Evolutionary conservation across 2,797 vertebrate genomes (phyloP), one percentile per base, ranked within the genome.

Genomic region (Siniperca scherzeri): DNA sequence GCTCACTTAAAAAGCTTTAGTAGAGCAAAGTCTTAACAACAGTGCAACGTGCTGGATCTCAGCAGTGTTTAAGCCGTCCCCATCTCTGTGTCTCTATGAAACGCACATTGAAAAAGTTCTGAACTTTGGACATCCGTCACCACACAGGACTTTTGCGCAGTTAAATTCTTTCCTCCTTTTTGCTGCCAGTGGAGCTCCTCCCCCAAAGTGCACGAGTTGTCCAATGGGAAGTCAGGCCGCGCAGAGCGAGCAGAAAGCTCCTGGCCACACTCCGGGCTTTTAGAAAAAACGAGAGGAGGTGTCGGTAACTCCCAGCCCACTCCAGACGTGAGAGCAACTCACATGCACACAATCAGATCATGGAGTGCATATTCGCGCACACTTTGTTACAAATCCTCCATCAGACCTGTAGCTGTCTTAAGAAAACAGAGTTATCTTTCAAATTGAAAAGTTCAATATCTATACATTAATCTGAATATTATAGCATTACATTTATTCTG

Each of bases 71-170:
- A 93, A 91, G 92, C 91, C 74, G 87, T 94, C 93, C 92, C 95
- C 95, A 94, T 95, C 93, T 91, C 94, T 74, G 70, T 89, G 90
- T 84, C 82, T 82, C 84, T 84, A 80, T 71, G 85, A 87, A 89
- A 89, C 95, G 93, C 95, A 92, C 96, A 96, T 95, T 93, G 95
- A 97, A 96, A 97, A 97, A 97, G 95, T 96, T 96, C 96, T 96
- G 95, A 95, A 98, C 97, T 97, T 97, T 96, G 96, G 96, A 97
- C 96, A 98, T 97, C 97, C 96, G 97, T 97, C 97, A 97, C 96
- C 95, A 91, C 95, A 95, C 92, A 96, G 95, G 95, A 98, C 96
- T 98, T 97, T 98, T 97, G 97, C 97, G 96, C 96, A 97, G 97
- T 97, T 97, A 96, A 94, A 95, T 94, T 95, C 94, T 96, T 96